Conservation (phyloP, 2,888 invertebrate genomes). For the Acrobasis consociella region DNA sequence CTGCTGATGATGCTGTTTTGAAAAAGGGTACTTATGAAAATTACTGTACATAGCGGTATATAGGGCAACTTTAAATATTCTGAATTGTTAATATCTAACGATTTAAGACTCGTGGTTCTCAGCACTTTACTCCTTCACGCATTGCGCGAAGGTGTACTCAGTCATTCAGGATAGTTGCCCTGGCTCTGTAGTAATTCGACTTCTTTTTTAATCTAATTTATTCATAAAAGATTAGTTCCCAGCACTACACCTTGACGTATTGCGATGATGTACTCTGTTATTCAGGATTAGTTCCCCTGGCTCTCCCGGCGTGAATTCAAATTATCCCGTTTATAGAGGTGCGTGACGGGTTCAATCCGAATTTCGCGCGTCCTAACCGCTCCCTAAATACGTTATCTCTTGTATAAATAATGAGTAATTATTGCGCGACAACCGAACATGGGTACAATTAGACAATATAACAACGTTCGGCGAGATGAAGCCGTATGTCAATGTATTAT, state of each 20-base stretch:
- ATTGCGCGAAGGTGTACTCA: too few species aligned
- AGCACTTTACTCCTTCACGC: too few species aligned
- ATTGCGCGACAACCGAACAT: constrained; percentile 10
- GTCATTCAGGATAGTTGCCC: too few species aligned
- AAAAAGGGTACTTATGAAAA: too few species aligned
- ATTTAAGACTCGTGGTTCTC: too few species aligned
- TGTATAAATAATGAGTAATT: constrained; percentile 16
- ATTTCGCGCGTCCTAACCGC: constrained; percentile 5
- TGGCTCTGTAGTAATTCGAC: too few species aligned
- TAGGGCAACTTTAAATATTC: neutral
- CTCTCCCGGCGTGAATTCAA: constrained; percentile 39
- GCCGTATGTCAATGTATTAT: neutral
- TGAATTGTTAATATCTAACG: neutral
- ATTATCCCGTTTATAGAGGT: constrained; percentile 38
- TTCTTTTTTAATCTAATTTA: too few species aligned
- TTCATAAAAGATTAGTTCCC: too few species aligned
- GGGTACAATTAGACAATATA: constrained; percentile 4
- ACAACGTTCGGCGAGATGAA: neutral
- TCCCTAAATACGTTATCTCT: constrained; percentile 11
- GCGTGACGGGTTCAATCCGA: constrained; percentile 23
- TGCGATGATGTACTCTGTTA: constrained; percentile 46
- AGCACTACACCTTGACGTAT: constrained; percentile 47
- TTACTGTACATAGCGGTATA: too few species aligned
- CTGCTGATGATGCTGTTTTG: too few species aligned
- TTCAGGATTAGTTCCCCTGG: constrained; percentile 44